Evolutionary conservation across 2,113 vertebrate species (phyloP).

Genomic region (Xenopus laevis): DNA sequence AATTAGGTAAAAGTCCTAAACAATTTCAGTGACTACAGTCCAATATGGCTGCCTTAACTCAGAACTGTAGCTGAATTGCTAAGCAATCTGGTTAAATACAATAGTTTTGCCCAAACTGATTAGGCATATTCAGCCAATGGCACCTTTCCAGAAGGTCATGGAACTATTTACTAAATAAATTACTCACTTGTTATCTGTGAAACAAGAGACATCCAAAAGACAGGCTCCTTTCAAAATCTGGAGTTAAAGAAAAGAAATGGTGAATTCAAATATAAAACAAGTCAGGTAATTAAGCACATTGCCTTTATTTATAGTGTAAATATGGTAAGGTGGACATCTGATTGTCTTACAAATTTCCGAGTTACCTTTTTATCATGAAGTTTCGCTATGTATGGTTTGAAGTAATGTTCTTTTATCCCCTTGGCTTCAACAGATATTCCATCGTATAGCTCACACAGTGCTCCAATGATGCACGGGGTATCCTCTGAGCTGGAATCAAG

Average conservation of each 20-base stretch:
- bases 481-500: conserved; percentile 59
- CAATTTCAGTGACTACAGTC: no score
- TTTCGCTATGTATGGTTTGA: conserved; percentile 89
- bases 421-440: conserved; percentile 92
- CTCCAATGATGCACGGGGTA: conserved; percentile 80
- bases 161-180: background rate
- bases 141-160: no score
- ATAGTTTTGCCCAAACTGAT: no score
- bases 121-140: no score
- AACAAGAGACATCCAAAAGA: conserved; percentile 81
- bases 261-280: no score
- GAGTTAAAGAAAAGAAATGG: background rate
- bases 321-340: background rate
- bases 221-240: conserved; percentile 91
- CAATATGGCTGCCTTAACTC: no score
- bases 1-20: no score
- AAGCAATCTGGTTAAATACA: no score
- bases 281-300: no score
- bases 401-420: conserved; percentile 97
- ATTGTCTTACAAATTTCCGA: background rate
- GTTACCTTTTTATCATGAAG: conserved; percentile 84
- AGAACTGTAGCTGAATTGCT: no score
- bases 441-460: conserved; percentile 85
- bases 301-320: no score
- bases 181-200: conserved; percentile 89